Evolutionary conservation across 2,888 invertebrate species (phyloP), one percentile per base, ranked within the genome.

Genomic region (Drosophila dives): DNA sequence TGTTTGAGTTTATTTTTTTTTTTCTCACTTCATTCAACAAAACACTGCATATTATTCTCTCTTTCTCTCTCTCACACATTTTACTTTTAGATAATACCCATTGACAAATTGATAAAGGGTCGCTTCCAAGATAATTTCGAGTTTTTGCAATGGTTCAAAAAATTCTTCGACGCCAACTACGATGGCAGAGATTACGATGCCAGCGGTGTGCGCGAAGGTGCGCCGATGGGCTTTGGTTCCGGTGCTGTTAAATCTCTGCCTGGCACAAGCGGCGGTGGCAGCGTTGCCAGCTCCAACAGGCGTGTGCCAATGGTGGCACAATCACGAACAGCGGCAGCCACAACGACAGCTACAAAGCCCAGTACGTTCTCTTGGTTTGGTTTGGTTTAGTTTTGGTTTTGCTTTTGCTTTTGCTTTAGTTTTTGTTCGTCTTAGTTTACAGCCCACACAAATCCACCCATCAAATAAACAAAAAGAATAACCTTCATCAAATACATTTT

Each of bases 41-140:
- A 42, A 77, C 77, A 77, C 77, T 76, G 75, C 86, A 82, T 88
- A 81, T 85, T 80, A 82, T 85, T 76, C 64, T 77, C 65, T 72
- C 56, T 64, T 60, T 69, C 61, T 64, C 63, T 68, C 60, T 67
- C 34, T 66, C 72, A 88, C 78, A 77, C 79, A 83, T 84, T 81
- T 77, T 86, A 82, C 83, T 90, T 92, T 82, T 92, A 93, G 93
- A 93, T 93, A 86, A 93, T 93, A 88, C 93, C 93, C 77, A 93
- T 93, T 91, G 93, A 93, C 90, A 93, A 92, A 92, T 95, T 99
- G 95, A 97, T 99, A 94, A 99, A 99, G 95, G 99, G 98, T 93
- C 96, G 98, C 91, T 99, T 99, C 95, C 99, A 99, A 95, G 99
- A 99, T 95, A 99, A 99, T 95, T 99, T 99, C 95, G 99, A 99